Percentiles rank a stretch among this genome's conserved stretches.
These are phyloP conservation scores for Hesperophylax magnus DNA, from an alignment of 1,140 invertebrate species.

Conservation along the genomic window DNA sequence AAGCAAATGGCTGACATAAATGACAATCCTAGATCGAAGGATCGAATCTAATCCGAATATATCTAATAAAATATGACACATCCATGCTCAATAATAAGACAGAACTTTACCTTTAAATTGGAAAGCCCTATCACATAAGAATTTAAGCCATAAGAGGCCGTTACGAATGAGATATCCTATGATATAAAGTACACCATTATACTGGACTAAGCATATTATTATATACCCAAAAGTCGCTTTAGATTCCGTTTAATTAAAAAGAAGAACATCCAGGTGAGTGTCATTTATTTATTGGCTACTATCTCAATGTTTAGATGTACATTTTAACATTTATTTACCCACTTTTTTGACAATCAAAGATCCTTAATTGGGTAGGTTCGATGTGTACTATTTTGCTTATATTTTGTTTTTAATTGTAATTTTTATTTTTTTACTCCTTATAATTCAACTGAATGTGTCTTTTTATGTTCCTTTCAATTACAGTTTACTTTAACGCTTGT, in stretches of 20 bases:
- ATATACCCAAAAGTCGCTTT: background rate
- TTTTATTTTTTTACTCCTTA: slow-evolving; percentile 7
- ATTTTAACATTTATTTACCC: slow-evolving; percentile 23
- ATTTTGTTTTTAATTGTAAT: slow-evolving; percentile 1
- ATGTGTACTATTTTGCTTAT: slow-evolving; percentile 25
- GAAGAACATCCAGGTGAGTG: slow-evolving; percentile 42
- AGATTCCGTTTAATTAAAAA: background rate
- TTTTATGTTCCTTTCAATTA: slow-evolving; percentile 35
- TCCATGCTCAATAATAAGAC: slow-evolving; percentile 37
- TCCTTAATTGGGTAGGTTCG: background rate
- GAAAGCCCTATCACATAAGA: slow-evolving; percentile 37
- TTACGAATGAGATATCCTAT: slow-evolving; percentile 18
- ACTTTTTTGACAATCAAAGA: slow-evolving; percentile 15
- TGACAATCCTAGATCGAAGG: slow-evolving; percentile 45
- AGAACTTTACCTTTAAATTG: slow-evolving; percentile 13
- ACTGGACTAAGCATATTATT: slow-evolving; percentile 16
- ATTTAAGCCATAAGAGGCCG: slow-evolving; percentile 38
- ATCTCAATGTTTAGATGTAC: background rate
- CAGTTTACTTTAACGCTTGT: slow-evolving; percentile 39
- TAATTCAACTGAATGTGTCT: slow-evolving; percentile 14
- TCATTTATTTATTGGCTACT: slow-evolving; percentile 16
- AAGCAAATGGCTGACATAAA: slow-evolving; percentile 57
- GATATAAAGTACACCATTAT: slow-evolving; percentile 21
- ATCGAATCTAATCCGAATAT: slow-evolving; percentile 48
- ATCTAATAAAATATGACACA: slow-evolving; percentile 44